phyloP scores from a whole-genome alignment of 2,888 invertebrate genomes.

The Harmothoe impar region DNA sequence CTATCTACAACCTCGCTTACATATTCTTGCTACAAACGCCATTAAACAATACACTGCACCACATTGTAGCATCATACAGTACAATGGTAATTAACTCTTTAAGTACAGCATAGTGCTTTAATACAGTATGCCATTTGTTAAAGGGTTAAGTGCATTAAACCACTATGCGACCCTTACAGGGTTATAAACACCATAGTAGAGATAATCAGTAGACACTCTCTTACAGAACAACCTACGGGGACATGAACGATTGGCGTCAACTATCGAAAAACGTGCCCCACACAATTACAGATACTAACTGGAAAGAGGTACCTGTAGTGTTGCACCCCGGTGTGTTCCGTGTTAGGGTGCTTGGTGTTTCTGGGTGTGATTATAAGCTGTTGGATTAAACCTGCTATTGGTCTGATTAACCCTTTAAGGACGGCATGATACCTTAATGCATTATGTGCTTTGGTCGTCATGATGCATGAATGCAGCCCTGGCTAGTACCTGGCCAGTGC shows the following conservation, averaged over 20 bases:
- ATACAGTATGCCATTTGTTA: no score
- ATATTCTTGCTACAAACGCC: background rate
- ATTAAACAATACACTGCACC: background rate
- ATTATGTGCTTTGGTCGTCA: no score
- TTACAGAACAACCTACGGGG: conserved; percentile 50
- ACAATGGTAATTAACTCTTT: no score
- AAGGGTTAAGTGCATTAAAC: no score
- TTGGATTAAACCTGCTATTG: background rate
- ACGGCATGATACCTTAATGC: no score
- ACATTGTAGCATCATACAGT: background rate
- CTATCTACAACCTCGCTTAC: background rate
- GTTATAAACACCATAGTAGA: background rate
- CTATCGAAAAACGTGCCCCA: conserved; percentile 36
- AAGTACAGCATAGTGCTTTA: no score
- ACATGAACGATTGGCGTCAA: conserved; percentile 49
- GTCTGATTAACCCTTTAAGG: background rate
- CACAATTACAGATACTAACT: conserved; percentile 59
- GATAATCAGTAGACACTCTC: background rate
- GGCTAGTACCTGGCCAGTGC: no score
- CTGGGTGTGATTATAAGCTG: background rate
- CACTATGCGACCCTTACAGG: no score
- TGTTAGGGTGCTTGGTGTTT: background rate
- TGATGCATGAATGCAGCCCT: no score
- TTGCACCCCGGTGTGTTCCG: background rate
- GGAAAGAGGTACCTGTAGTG: conserved; percentile 49